phyloP scores from a whole-genome alignment of 2,888 invertebrate genomes.

The Ophion ellenae region DNA sequence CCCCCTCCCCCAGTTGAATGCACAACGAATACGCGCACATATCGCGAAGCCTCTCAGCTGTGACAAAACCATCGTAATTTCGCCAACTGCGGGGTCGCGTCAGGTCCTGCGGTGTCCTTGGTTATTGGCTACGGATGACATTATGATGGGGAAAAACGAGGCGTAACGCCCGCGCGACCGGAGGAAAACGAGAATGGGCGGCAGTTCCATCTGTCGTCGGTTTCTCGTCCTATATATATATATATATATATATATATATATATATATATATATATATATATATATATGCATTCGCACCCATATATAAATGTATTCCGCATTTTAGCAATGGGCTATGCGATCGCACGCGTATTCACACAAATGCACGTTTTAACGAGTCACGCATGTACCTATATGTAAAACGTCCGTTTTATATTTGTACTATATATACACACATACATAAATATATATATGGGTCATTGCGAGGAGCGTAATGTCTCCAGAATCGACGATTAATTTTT shows the following conservation, averaged over 20 bases:
- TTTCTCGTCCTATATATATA: conserved; percentile 33
- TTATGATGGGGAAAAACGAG: conserved; percentile 67
- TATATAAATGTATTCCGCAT: not conserved
- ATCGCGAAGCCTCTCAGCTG: conserved; percentile 59
- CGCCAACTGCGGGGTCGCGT: conserved; percentile 52
- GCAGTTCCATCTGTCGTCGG: conserved; percentile 63
- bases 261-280: conserved; percentile 13
- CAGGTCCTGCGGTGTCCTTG: conserved; percentile 59
- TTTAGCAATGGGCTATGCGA: conserved; percentile 9
- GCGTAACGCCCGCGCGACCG: conserved; percentile 56
- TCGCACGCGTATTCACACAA: not conserved
- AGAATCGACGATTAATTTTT: no score
- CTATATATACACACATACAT: no score
- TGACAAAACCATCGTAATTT: conserved; percentile 66
- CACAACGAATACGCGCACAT: conserved; percentile 8
- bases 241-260: conserved; percentile 8
- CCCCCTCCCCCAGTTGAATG: not conserved
- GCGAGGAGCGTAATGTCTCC: no score
- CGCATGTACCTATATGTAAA: not conserved
- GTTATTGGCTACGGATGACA: conserved; percentile 67
- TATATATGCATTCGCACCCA: not conserved
- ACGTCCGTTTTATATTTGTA: no score
- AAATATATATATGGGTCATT: no score
- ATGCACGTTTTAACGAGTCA: not conserved
- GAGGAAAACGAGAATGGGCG: conserved; percentile 58